Conservation (phyloP, 2,888 invertebrate genomes). For the Drosophila birchii region DNA sequence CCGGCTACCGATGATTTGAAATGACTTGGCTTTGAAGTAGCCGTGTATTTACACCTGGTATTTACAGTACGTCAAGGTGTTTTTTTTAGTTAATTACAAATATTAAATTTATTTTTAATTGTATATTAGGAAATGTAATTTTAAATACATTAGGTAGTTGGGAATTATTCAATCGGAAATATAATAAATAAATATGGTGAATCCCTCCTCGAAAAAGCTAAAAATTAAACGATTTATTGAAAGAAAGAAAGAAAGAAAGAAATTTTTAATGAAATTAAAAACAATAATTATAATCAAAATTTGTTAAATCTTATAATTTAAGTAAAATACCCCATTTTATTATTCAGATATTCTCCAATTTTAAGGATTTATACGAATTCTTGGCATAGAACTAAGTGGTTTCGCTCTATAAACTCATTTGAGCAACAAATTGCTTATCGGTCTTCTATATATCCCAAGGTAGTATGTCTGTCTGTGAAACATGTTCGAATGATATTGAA, state of each 20-base stretch:
- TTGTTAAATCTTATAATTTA: no score
- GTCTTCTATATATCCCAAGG: slow-evolving; percentile 13
- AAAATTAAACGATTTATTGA: no score
- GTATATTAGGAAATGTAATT: neutral
- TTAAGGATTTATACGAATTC: neutral
- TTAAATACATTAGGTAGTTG: neutral
- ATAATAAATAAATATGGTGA: no score
- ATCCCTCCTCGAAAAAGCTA: no score
- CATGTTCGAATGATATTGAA: slow-evolving; percentile 30
- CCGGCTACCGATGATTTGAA: slow-evolving; percentile 4
- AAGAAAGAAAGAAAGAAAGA: no score
- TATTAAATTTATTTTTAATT: neutral
- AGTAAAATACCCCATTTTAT: neutral
- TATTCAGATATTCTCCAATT: neutral
- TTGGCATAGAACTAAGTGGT: neutral
- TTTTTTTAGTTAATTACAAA: neutral
- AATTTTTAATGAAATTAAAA: no score
- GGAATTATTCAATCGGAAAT: no score
- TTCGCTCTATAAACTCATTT: slow-evolving; percentile 18
- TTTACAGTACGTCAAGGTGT: neutral
- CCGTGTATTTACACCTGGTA: neutral
- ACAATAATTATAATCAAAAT: neutral
- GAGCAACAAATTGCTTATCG: slow-evolving; percentile 11
- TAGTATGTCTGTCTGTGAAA: slow-evolving; percentile 20
- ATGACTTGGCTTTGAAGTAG: slow-evolving; percentile 4